These are phyloP conservation scores for Heliconius eleuchia DNA, from an alignment of 1,140 invertebrate genomes.

Conservation along the genomic window DNA sequence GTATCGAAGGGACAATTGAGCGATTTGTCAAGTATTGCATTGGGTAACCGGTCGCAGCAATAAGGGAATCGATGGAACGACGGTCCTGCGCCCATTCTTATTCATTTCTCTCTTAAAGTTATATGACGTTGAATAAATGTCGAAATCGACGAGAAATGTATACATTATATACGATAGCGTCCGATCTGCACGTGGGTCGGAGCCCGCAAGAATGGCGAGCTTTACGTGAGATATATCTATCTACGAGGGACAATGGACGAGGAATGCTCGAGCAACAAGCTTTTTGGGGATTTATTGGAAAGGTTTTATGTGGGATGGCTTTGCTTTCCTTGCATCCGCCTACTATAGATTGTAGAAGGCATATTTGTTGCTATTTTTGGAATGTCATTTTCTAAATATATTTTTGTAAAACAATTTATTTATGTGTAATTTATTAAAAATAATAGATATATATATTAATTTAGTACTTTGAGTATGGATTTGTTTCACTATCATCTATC, in stretches of 20 bases:
- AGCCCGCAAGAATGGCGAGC: constrained; percentile 63
- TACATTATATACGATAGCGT: constrained; percentile 61
- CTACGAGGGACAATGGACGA: constrained; percentile 74
- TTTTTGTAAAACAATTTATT: not conserved
- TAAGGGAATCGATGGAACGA: constrained; percentile 50
- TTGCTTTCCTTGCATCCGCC: constrained; percentile 58
- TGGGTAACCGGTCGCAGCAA: constrained; percentile 60
- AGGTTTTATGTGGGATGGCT: constrained; percentile 77
- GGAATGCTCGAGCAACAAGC: constrained; percentile 74
- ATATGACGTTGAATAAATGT: constrained; percentile 49
- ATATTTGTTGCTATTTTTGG: constrained; percentile 16
- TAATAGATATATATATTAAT: no score
- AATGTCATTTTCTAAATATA: not conserved
- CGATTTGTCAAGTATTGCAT: constrained; percentile 72
- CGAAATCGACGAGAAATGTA: constrained; percentile 57
- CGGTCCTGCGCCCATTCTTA: constrained; percentile 37
- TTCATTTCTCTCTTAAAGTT: constrained; percentile 56
- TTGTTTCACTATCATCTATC: constrained; percentile 24
- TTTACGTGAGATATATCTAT: constrained; percentile 78
- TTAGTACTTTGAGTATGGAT: no score
- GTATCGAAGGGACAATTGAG: constrained; percentile 68
- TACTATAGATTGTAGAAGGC: constrained; percentile 45
- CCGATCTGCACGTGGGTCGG: constrained; percentile 65
- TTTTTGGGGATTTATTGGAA: constrained; percentile 80
- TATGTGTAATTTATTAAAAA: no score